Evolutionary conservation across 2,113 vertebrate genomes (phyloP), one percentile per base, ranked within the genome.

Genomic region (Ceyx cyanopectus): DNA sequence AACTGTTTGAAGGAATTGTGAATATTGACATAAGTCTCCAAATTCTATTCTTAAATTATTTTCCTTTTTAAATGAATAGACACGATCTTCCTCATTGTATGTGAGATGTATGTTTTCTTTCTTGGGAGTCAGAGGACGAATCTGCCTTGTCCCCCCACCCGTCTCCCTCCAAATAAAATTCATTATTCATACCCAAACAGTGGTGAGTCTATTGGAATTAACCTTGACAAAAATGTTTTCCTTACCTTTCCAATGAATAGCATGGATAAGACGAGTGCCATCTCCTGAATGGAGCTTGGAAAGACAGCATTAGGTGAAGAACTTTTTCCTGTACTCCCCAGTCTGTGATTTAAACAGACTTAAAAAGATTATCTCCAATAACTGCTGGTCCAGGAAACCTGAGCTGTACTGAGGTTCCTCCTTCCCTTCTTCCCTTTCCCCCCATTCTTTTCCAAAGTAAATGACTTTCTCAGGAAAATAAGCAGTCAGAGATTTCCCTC

Each of bases 151-250:
- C 46, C 92, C 92, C 82, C 62, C 24, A 79, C 45, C 46, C 9
- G 4, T 91, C 70, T 92, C 83, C 83, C 91, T 89, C 77, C 81
- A 82, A 96, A 95, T 93, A 92, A 91, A 95, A 96, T 96, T 85
- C 53, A 74, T 95, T 95, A 84, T 96, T 95, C 87, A 77, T 97
- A 91, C 75, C 56, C 79, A 80, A 94, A 73, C 54, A 90, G 74
- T 97, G 86, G 74, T 91, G 87, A 95, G 53, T 95, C 90, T 97
- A 94, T 96, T 97, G 89, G 85, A 95, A 96, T 97, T 96, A 96
- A 92, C 87, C 84, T 95, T 89, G 77, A 76, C 73, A 91, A 45
- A 83, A 77, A 88, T 83, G 50, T 87, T 97, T 94, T 87, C 80
- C 91, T 96, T 97, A 81, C 41, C 63, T 94, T 94, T 92, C 29